Evolutionary conservation across 2,113 vertebrate genomes (phyloP).

Genomic region (Zosterops japonicus): DNA sequence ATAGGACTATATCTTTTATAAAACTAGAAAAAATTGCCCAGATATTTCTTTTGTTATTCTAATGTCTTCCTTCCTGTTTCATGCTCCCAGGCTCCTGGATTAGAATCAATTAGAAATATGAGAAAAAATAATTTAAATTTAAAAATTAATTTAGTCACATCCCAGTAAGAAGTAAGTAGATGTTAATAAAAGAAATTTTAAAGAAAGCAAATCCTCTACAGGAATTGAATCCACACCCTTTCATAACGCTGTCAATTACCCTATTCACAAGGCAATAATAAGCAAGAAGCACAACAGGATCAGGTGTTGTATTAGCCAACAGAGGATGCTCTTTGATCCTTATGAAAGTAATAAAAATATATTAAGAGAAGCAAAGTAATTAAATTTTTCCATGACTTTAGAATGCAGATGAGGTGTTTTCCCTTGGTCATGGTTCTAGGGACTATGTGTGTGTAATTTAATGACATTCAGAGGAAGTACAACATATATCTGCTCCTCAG

Average conservation of each 20-base stretch:
- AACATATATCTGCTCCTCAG: background rate
- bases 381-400: slow-evolving; percentile 34
- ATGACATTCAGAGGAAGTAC: background rate
- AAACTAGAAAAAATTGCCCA: background rate
- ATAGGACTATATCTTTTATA: background rate
- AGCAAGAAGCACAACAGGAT: background rate
- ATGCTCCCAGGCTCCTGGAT: background rate
- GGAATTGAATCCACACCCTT: slow-evolving; percentile 28
- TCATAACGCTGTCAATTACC: background rate
- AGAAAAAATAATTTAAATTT: slow-evolving; percentile 49
- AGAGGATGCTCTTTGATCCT: slow-evolving; percentile 36
- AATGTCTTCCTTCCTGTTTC: background rate
- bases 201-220: slow-evolving; percentile 48
- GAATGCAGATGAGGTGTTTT: slow-evolving; percentile 6
- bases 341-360: slow-evolving; percentile 60
- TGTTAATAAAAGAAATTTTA: slow-evolving; percentile 54
- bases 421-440: background rate
- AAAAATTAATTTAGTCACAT: slow-evolving; percentile 39
- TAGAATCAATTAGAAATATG: slow-evolving; percentile 13
- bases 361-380: slow-evolving; percentile 58
- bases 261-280: slow-evolving; percentile 29
- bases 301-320: slow-evolving; percentile 30
- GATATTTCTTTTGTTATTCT: background rate
- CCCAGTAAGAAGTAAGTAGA: background rate
- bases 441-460: background rate